Evolutionary conservation across 92 coral and sea anemone species (phyloP), one percentile per base, ranked within the genome.

Genomic region (Pocillopora meandrina): DNA sequence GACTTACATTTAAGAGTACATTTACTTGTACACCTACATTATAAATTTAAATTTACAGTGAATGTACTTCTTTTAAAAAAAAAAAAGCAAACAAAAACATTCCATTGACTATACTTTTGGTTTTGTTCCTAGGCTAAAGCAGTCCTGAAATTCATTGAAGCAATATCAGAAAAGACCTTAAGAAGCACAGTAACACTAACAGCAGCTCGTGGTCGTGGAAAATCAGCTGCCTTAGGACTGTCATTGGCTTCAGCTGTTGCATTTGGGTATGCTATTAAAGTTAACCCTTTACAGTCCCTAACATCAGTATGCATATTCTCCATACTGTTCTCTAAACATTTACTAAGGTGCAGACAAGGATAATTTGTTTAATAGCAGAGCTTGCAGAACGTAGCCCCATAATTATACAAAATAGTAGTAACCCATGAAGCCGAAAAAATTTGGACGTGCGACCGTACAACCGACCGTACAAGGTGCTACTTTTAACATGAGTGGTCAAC

Each of bases 171-270:
- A 87, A 96, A 96, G 78, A 96, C 99, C 0, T 89, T 96, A 33
- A 89, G 95, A 23, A 96, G 93, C 16, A 96, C 99, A 11, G 99
- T 96, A 18, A 92, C 99, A 65, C 87, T 96, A 66, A 96, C 99
- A 11, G 99, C 99, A 7, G 99, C 99, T 1, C 92, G 99, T 19
- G 99, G 99, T 7, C 85, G 99, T 49, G 99, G 99, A 34, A 96
- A 96, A 76, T 96, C 99, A n/a, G 99, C 99, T 20, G 99, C 99
- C n/a, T 47, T 96, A 47, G 99, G 99, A 7, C 87, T 96, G 60
- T 96, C 99, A 15, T 84, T 96, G 33, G 94, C 99, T 35, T 91
- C 99, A 78, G 99, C 99, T 36, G 92, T 96, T 2, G 98, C 97
- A 49, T 96, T 96, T 86, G 99, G 99, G 99, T 96, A 60, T 85